Evolutionary conservation across 2,888 invertebrate species (phyloP).

Genomic region (Schrankia costaestrigalis): DNA sequence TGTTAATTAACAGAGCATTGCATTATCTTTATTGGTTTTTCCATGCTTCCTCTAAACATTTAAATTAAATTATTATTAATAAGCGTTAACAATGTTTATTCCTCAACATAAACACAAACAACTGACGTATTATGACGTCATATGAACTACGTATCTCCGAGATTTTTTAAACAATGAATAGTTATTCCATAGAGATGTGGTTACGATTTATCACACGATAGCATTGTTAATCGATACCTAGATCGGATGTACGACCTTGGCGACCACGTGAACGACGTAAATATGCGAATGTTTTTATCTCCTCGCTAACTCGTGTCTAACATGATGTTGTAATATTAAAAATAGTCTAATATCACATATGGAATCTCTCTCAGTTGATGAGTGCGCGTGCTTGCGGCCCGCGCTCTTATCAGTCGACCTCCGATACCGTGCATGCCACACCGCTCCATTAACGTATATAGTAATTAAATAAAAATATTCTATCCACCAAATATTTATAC

Average conservation of each 20-base stretch:
- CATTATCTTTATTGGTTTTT: background rate
- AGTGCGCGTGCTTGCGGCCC: slow-evolving; percentile 42
- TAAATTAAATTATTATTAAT: slow-evolving; percentile 1
- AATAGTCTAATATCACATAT: slow-evolving; percentile 31
- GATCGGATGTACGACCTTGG: slow-evolving; percentile 22
- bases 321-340: slow-evolving; percentile 31
- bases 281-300: slow-evolving; percentile 36
- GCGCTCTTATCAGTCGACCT: slow-evolving; percentile 68
- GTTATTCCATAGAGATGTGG: slow-evolving; percentile 18
- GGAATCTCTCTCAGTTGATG: slow-evolving; percentile 36
- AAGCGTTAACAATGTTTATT: no score
- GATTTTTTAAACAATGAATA: slow-evolving; percentile 24
- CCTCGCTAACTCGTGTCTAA: slow-evolving; percentile 33
- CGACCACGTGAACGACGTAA: slow-evolving; percentile 24
- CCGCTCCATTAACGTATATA: slow-evolving; percentile 13
- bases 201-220: slow-evolving; percentile 25
- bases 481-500: slow-evolving; percentile 17
- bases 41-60: slow-evolving; percentile 1
- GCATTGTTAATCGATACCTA: slow-evolving; percentile 20
- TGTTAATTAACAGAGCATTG: no score
- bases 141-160: slow-evolving; percentile 6
- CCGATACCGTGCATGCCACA: slow-evolving; percentile 37
- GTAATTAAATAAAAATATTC: slow-evolving; percentile 28
- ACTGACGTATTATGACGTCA: slow-evolving; percentile 20
- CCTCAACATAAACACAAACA: slow-evolving; percentile 4